phyloP scores from a whole-genome alignment of 2,113 vertebrate species.

The Scartelaos histophorus region DNA sequence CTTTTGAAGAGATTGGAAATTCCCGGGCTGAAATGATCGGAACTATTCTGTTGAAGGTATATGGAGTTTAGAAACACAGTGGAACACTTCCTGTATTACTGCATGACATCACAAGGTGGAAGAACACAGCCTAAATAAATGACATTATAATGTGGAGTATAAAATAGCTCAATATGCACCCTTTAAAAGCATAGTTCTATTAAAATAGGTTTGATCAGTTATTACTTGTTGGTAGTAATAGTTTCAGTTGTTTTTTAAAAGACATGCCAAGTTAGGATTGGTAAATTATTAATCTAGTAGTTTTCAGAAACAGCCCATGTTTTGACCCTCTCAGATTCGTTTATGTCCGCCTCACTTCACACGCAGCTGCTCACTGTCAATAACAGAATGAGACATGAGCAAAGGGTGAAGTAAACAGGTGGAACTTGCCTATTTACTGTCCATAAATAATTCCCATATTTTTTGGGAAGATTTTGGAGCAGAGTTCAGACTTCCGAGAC shows the following conservation, averaged over 20 bases:
- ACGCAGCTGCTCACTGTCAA: not conserved
- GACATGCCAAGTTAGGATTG: not conserved
- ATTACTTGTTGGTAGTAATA: too few relatives aligned
- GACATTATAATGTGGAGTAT: too few relatives aligned
- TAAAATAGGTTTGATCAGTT: not conserved
- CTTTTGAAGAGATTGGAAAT: too few relatives aligned
- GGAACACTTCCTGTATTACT: too few relatives aligned
- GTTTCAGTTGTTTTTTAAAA: not conserved
- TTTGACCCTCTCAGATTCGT: not conserved
- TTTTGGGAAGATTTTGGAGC: too few relatives aligned
- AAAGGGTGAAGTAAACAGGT: not conserved
- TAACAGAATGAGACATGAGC: not conserved
- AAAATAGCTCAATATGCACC: too few relatives aligned
- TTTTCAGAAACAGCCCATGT: not conserved
- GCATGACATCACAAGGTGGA: too few relatives aligned
- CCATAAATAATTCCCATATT: not conserved
- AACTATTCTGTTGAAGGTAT: too few relatives aligned
- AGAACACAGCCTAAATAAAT: too few relatives aligned
- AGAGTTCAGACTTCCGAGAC: too few relatives aligned
- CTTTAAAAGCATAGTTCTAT: not conserved
- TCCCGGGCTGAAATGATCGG: too few relatives aligned
- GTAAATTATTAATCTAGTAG: not conserved
- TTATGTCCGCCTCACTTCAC: conserved; percentile 3
- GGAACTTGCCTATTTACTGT: not conserved
- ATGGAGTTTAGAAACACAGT: too few relatives aligned